Percentiles rank a stretch among this genome's conserved stretches.
Evolutionary conservation across 2,888 invertebrate species (phyloP).

Genomic region (Brassicogethes aeneus): DNA sequence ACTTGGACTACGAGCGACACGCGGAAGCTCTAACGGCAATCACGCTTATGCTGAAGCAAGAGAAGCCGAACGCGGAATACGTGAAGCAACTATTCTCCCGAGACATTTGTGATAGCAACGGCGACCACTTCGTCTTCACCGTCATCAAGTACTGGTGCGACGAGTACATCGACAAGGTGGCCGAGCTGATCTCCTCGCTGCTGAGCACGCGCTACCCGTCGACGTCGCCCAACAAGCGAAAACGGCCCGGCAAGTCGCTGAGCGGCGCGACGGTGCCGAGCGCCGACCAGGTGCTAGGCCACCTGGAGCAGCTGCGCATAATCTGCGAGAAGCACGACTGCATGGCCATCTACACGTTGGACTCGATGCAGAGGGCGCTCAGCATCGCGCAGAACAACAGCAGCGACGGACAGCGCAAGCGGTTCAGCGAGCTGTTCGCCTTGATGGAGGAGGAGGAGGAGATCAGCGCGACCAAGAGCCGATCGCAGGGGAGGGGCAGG

Average conservation of each 20-base stretch:
- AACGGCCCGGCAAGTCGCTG: constrained; percentile 66
- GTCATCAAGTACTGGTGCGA: constrained; percentile 91
- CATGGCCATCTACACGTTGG: constrained; percentile 75
- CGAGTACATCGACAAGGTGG: constrained; percentile 81
- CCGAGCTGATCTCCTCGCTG: constrained; percentile 68
- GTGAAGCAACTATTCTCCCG: constrained; percentile 72
- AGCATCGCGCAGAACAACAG: constrained; percentile 82
- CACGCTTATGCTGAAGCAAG: constrained; percentile 83
- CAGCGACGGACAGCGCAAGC: constrained; percentile 81
- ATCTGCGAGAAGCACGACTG: constrained; percentile 61
- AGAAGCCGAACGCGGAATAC: constrained; percentile 80
- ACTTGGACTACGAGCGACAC: constrained; percentile 74
- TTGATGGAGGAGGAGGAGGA: constrained; percentile 84
- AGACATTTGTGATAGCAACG: constrained; percentile 40
- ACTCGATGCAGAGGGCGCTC: constrained; percentile 85
- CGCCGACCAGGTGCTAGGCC: constrained; percentile 80
- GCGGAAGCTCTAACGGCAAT: constrained; percentile 90
- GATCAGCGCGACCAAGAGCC: constrained; percentile 46
- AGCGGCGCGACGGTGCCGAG: constrained; percentile 61
- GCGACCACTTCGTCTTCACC: constrained; percentile 85
- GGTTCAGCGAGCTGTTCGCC: constrained; percentile 83
- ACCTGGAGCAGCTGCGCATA: constrained; percentile 82
- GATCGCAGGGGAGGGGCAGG: constrained; percentile 50
- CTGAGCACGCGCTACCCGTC: constrained; percentile 77
- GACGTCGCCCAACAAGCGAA: constrained; percentile 84